Evolutionary conservation across 1,140 invertebrate genomes (phyloP), one percentile per base, ranked within the genome.

Genomic region (Musca domestica): DNA sequence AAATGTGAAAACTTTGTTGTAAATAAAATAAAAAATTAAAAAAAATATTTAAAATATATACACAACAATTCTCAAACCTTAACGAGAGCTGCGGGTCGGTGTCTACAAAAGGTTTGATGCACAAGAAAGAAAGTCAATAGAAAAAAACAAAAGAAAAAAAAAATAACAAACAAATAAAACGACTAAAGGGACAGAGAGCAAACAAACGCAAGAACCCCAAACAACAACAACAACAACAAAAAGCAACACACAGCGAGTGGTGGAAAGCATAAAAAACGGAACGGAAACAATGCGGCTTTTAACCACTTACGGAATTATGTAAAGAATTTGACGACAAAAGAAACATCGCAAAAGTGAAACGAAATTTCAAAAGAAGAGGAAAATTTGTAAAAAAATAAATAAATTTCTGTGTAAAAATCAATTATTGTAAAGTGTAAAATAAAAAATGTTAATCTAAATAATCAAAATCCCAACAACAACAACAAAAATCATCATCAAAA

Each of bases 241-340:
- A 46, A 9, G 15, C 41, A 9, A 46, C n/a, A n/a, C n/a, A n/a
- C n/a, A n/a, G n/a, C n/a, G n/a, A n/a, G n/a, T n/a, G n/a, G 34
- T 41, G 17, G 17, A 34, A 61, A 19, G 6, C 10, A 61, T 17
- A 41, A 58, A 58, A 56, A 61, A 34, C 14, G 25, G 27, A 51
- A 5, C 9, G 14, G 5, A 58, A 58, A 61, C 56, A 61, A 61
- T 30, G 56, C 56, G 56, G 56, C 56, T 61, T 61, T 61, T 61
- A 34, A 30, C 17, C 30, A 34, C 27, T 5, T 17, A 41, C 15
- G 34, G 56, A 61, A 61, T 61, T 61, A 61, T 61, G 27, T 61
- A 61, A 61, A 61, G 34, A 19, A 41, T 23, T 61, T 61, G 34
- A 61, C 30, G 19, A 41, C 7, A 61, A 41, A 19, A 20, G 10